Evolutionary conservation across 2,113 vertebrate species (phyloP), one percentile per base, ranked within the genome.

Genomic region (Ramphastos sulfuratus): DNA sequence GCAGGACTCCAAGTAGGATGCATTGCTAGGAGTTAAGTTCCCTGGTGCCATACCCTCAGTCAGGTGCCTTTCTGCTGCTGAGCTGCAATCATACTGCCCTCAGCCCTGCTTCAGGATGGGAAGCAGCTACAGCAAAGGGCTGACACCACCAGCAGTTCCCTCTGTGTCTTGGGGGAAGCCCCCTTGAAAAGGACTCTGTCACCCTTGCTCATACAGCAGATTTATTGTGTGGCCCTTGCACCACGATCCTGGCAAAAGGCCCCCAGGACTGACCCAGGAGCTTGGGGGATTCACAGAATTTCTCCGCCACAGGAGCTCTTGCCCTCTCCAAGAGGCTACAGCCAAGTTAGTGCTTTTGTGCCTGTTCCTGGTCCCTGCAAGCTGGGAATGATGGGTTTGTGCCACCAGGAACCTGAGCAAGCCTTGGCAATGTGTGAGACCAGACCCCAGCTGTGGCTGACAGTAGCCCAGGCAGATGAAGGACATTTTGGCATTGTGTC

Each of bases 141-240:
- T 82, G 74, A 61, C 55, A 85, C 37, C 59, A 89, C 81, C 92
- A 93, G 94, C 92, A 92, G 64, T 3, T 85, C 59, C n/a, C 87
- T 14, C 11, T 1, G 18, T 75, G 65, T n/a, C 37, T 70, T 1
- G 3, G 31, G 37, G 14, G 61, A 15, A 77, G 33, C 25, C 35
- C 30, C 30, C 37, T 15, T 33, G 65, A 18, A n/a, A 6, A 70
- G 25, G 7, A 52, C 30, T 63, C 54, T 50, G 35, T 84, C 0
- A 0, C 23, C 13, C 54, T 81, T 35, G 83, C 37, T 63, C 52
- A 4, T 1, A 15, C 3, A 7, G 64, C 39, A 66, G 86, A 60
- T 87, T 58, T 50, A 44, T 21, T 37, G 58, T 78, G 58, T 0
- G 0, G 65, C 85, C 84, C 44, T 16, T 12, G 76, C 87, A 80